These are phyloP conservation scores for Suillia variegata DNA, from an alignment of 2,888 invertebrate genomes.

Conservation along the genomic window DNA sequence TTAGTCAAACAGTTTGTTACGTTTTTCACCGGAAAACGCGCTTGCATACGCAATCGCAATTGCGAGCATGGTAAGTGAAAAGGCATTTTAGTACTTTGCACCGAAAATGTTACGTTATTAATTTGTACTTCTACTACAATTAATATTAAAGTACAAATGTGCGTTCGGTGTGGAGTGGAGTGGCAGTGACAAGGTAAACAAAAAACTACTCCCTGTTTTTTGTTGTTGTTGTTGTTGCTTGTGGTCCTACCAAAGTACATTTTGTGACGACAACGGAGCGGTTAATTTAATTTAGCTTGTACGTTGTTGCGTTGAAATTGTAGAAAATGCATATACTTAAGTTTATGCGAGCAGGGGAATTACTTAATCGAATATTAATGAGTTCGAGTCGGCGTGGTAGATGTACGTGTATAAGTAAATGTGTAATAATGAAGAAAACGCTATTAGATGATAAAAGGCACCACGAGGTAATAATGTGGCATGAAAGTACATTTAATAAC, in stretches of 20 bases:
- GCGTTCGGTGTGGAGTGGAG: no score
- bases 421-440: no score
- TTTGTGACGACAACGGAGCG: slow-evolving; percentile 6
- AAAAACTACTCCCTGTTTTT: neutral
- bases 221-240: neutral
- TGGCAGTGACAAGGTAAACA: no score
- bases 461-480: no score
- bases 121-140: no score
- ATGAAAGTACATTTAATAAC: no score
- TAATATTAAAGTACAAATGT: no score
- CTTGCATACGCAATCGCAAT: no score
- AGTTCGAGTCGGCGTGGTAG: no score
- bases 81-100: neutral
- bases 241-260: neutral
- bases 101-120: neutral
- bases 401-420: no score
- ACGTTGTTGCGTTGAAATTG: no score
- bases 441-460: no score
- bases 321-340: neutral
- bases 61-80: neutral
- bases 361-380: neutral
- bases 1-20: neutral
- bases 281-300: slow-evolving; percentile 12
- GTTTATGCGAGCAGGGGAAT: neutral
- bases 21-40: slow-evolving; percentile 5